Base-by-base conservation (phyloP, 2,888 invertebrate species). In the Branchinecta sandiegonensis region DNA sequence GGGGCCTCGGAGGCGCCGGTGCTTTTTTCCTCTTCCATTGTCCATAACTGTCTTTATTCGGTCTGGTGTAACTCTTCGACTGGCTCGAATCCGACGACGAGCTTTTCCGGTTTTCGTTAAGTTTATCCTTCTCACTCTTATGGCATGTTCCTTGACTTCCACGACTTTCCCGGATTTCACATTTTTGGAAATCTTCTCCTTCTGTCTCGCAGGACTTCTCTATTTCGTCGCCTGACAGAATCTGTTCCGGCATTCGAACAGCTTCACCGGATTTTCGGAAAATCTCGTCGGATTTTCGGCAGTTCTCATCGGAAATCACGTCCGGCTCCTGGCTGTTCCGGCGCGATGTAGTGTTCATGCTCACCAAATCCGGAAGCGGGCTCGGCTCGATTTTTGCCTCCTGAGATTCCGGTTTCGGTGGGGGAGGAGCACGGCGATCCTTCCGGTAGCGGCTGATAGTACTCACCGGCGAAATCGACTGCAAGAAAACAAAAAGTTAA, bases 21-120 rank as follows among this genome's bases (percentile, higher is more conserved):
- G 89, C 89, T 75, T 91, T 91, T 72, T 86, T 83, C 67, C 86
- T 81, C 71, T 87, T 87, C 83, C 86, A 86, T 75, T 85, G 84
- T 17, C 85, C 87, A 71, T 82, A 83, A 13, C 81, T 79, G 71
- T 72, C 71, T 69, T 73, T 73, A 46, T 70, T 67, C 72, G 73
- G 67, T 72, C 70, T 7, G 73, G 72, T n/a, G 71, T 48, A 47
- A 73, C 66, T 66, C 72, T 68, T 2, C 73, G 74, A 10, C 72
- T 73, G 2, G 14, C n/a, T 56, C 56, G n/a, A n/a, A n/a, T 14
- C 56, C n/a, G 56, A 56, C 56, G 14, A n/a, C 73, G 74, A 12
- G 56, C 80, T 79, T 74, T 81, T 79, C 56, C 81, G 78, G 72
- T 81, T 83, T 72, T 83, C 79, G 73, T 84, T 85, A 64, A 80